Conservation (phyloP, 2,888 invertebrate species). For the Pandemis heparana region DNA sequence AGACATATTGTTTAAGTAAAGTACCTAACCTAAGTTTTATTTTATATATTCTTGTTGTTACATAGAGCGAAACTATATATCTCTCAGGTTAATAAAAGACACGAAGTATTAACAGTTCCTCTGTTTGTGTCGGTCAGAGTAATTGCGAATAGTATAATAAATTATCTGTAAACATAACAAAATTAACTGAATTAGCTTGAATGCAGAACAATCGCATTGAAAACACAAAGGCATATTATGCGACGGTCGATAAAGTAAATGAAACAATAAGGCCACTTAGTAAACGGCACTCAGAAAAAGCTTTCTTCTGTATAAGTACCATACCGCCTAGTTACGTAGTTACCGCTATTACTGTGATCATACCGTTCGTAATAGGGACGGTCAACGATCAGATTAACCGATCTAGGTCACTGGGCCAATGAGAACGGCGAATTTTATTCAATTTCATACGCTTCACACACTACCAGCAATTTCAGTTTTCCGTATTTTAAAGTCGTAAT, state of each 20-base stretch:
- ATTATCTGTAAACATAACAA: background rate
- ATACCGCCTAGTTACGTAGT: slow-evolving; percentile 37
- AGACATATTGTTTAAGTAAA: no score
- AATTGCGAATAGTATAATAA: background rate
- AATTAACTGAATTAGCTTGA: background rate
- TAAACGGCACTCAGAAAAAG: slow-evolving; percentile 13
- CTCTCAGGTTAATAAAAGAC: background rate
- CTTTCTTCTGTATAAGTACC: slow-evolving; percentile 33
- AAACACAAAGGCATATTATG: background rate
- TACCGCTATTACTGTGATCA: slow-evolving; percentile 54
- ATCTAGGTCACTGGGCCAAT: slow-evolving; percentile 63
- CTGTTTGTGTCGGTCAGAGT: background rate
- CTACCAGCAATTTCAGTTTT: slow-evolving; percentile 14
- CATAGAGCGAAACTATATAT: no score
- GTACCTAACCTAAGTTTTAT: no score
- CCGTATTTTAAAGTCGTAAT: slow-evolving; percentile 11
- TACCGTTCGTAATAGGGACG: slow-evolving; percentile 53
- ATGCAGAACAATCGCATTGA: slow-evolving; percentile 6
- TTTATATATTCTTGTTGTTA: no score
- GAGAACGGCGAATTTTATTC: slow-evolving; percentile 44
- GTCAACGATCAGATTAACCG: slow-evolving; percentile 54
- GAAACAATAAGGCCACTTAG: slow-evolving; percentile 12
- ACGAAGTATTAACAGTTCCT: background rate
- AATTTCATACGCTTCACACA: slow-evolving; percentile 36
- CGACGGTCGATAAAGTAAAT: background rate